Conservation (phyloP, 2,797 vertebrate species). For the Hyperoplus lanceolatus region DNA sequence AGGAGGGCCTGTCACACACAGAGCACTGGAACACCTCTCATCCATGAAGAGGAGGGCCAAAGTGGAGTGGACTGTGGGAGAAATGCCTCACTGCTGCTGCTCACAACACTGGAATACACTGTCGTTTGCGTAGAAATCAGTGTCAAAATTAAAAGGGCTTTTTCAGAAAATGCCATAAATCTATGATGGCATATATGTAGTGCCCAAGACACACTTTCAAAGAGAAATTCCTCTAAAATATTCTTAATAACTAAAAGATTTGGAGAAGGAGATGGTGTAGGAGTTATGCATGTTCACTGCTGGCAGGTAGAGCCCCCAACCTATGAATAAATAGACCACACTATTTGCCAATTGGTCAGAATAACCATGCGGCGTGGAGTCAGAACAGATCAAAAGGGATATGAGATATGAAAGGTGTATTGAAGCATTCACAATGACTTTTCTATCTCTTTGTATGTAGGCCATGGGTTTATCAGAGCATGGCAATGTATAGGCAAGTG, state of each 20-base stretch:
- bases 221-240: not conserved
- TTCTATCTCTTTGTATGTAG: not conserved
- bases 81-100: constrained; percentile 9
- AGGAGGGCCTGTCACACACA: constrained; percentile 68
- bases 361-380: not conserved
- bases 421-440: not conserved
- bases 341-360: not conserved
- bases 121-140: not conserved
- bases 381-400: not conserved
- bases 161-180: constrained; percentile 11
- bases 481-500: not conserved
- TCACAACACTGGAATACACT: not conserved
- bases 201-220: constrained; percentile 1
- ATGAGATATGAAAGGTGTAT: not conserved
- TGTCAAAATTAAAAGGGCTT: constrained; percentile 18
- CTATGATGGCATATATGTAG: not conserved
- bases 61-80: constrained; percentile 32
- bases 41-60: constrained; percentile 33
- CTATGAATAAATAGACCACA: not conserved
- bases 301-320: not conserved
- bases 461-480: not conserved
- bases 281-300: not conserved
- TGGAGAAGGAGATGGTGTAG: not conserved
- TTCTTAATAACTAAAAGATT: not conserved
- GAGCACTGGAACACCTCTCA: constrained; percentile 63